Conservation (phyloP, 2,797 vertebrate species). For the Petrocephalus schoutedeni region DNA sequence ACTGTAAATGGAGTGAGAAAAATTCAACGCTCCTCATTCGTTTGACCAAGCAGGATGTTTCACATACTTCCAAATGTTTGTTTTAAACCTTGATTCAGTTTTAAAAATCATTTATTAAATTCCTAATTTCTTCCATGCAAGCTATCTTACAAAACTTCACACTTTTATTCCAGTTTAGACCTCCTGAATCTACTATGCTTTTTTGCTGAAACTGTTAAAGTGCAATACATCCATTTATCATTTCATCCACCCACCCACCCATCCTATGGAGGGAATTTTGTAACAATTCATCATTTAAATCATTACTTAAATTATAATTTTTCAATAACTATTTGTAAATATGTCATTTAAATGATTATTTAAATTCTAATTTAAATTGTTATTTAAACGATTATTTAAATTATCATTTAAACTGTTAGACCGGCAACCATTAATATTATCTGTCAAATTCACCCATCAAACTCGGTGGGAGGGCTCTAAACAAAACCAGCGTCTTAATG, state of each 20-base stretch:
- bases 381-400: not conserved
- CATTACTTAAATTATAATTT: not conserved
- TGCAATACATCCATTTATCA: not conserved
- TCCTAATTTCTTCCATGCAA: not conserved
- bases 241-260: not conserved
- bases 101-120: not conserved
- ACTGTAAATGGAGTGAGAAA: constrained; percentile 44
- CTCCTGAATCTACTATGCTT: not conserved
- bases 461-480: not conserved
- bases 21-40: constrained; percentile 29
- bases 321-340: too few species aligned
- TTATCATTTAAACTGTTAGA: not conserved
- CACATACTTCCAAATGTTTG: not conserved
- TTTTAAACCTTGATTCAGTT: not conserved
- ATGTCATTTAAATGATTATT: not conserved
- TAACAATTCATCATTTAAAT: not conserved
- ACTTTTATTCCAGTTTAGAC: not conserved
- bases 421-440: not conserved
- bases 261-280: not conserved
- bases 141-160: not conserved
- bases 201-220: not conserved
- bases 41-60: not conserved
- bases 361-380: not conserved
- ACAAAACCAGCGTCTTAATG: not conserved
- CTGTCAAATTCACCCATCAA: not conserved